Base-by-base conservation (phyloP, 2,113 vertebrate species). In the Oostethus manadensis region DNA sequence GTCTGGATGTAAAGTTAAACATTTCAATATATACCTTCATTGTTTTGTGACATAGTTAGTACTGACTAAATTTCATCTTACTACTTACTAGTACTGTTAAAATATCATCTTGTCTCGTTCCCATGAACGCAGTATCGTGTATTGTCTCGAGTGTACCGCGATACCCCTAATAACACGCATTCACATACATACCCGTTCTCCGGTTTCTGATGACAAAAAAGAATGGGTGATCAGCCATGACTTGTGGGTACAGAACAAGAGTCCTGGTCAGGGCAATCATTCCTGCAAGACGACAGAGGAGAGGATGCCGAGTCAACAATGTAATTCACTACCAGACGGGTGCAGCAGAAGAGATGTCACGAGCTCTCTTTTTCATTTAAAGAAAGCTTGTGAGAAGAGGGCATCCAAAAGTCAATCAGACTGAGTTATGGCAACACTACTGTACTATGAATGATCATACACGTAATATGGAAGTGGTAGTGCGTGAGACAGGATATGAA, bases 161-260 rank as follows among this genome's bases (percentile, higher is more conserved):
- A 58, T 43, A 16, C 8, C 6, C 9, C 1, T 11, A 51, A 5
- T 20, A 8, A 23, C 14, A 44, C 1, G 5, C 4, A 15, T 4
- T 17, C 22, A 23, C 20, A 67, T 13, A 58, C 90, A 79, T 46
- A 99, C 97, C 94, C 91, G 92, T 94, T 85, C 82, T 95, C 74
- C 92, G 91, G 66, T 93, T 95, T 82, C 94, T 92, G 84, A 98
- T 89, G 83, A 98, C 68, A 69, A 98, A 98, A 82, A 98, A 93
- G 85, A 99, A 99, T 0, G 97, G 97, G 70, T 99, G 97, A 75
- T 99, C 97, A 3, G 94, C 93, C 87, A 99, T 98, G 66, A 98
- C 93, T 29, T 99, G 96, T 23, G 95, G 97, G 64, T 96, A 97
- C 71, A 98, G 86, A 82, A 97, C 94, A 74, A 96, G 87, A 83